A percentile compares a stretch with the other conserved stretches of the same genome.
These are phyloP conservation scores for Hirtodrosophila trivittata DNA, from an alignment of 2,888 invertebrate species.

Conservation along the genomic window DNA sequence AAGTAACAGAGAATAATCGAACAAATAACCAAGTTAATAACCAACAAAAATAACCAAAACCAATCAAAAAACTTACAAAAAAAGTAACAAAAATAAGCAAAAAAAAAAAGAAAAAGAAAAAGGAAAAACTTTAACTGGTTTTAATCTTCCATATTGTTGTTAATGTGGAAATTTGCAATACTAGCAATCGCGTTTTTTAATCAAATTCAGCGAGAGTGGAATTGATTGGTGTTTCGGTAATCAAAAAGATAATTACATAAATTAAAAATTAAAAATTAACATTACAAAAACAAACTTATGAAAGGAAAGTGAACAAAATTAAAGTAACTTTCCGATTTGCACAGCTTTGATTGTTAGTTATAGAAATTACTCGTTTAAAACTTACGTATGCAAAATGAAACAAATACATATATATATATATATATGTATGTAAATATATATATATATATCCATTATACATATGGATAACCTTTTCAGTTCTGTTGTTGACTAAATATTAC, in stretches of 20 bases:
- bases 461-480: slow-evolving; percentile 14
- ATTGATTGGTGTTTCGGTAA: slow-evolving; percentile 58
- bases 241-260: slow-evolving; percentile 32
- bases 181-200: slow-evolving; percentile 53
- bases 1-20: no score
- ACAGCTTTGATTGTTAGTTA: slow-evolving; percentile 61
- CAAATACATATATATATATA: slow-evolving; percentile 31
- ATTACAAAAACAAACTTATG: slow-evolving; percentile 2
- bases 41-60: slow-evolving; percentile 1
- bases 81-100: slow-evolving; percentile 8
- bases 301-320: slow-evolving; percentile 8
- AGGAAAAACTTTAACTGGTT: slow-evolving; percentile 30
- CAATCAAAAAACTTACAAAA: slow-evolving; percentile 1
- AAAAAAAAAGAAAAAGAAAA: slow-evolving; percentile 5
- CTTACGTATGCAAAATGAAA: slow-evolving; percentile 39
- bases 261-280: not conserved
- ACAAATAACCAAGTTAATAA: no score
- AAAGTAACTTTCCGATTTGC: slow-evolving; percentile 53
- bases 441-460: not conserved
- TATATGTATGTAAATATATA: slow-evolving; percentile 29
- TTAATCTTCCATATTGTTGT: slow-evolving; percentile 46
- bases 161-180: slow-evolving; percentile 47
- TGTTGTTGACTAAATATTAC: slow-evolving; percentile 33
- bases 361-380: slow-evolving; percentile 54
- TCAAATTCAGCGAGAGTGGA: slow-evolving; percentile 52